These are phyloP conservation scores for Timema podura DNA, from an alignment of 2,888 invertebrate genomes.

Conservation along the genomic window DNA sequence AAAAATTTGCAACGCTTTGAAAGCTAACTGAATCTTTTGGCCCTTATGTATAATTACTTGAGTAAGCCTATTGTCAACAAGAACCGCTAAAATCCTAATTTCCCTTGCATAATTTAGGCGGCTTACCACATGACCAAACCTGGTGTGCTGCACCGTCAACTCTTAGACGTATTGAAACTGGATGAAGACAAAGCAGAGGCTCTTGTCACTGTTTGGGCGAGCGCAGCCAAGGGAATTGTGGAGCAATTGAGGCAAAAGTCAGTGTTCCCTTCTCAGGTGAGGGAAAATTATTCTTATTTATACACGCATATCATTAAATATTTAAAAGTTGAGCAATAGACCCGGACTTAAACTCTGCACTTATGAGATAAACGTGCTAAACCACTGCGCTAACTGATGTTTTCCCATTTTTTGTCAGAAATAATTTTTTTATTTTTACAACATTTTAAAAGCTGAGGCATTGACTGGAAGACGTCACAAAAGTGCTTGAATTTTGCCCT, in stretches of 20 bases:
- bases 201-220: constrained; percentile 53
- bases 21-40: neutral
- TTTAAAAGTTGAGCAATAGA: neutral
- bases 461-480: too few relatives aligned
- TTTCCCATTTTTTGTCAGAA: too few relatives aligned
- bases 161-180: constrained; percentile 49
- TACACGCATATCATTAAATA: constrained; percentile 1
- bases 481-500: too few relatives aligned
- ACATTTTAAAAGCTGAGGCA: too few relatives aligned
- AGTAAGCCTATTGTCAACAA: neutral
- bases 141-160: constrained; percentile 47
- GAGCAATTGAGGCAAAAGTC: constrained; percentile 45
- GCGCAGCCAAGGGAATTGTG: constrained; percentile 50
- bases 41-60: neutral
- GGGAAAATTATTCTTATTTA: neutral
- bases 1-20: neutral
- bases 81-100: too few relatives aligned
- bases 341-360: too few relatives aligned
- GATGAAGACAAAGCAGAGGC: constrained; percentile 52
- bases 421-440: too few relatives aligned
- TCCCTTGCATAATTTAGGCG: constrained; percentile 20
- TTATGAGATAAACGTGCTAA: too few relatives aligned
- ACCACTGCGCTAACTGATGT: too few relatives aligned
- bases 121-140: constrained; percentile 49
- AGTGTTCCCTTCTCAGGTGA: constrained; percentile 29